A percentile compares a stretch with the other conserved stretches of the same genome.
These are phyloP conservation scores for Aselliscus stoliczkanus DNA, from an alignment of 2,797 vertebrate genomes.

Conservation along the genomic window DNA sequence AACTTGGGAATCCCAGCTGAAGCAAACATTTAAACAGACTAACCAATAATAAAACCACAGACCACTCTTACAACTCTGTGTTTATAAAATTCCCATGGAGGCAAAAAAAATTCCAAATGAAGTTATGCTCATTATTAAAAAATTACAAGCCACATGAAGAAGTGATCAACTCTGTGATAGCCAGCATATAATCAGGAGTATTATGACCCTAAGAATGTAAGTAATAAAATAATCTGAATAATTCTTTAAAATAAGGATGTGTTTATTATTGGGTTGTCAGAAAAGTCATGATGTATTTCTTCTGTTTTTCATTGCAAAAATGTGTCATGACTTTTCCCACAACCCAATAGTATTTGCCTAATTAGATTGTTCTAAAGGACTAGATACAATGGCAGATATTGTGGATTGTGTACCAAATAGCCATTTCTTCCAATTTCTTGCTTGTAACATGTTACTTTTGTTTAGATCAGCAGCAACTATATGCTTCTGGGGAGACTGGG, in stretches of 20 bases:
- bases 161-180: neutral
- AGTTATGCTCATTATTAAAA: neutral
- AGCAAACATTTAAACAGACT: neutral
- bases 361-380: neutral
- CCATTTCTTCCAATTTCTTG: neutral
- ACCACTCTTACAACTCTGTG: neutral
- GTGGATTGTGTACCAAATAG: neutral
- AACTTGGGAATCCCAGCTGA: neutral
- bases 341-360: neutral
- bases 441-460: neutral
- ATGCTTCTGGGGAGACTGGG: neutral
- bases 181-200: neutral
- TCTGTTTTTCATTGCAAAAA: too few species aligned
- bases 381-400: neutral
- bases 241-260: neutral
- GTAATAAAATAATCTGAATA: conserved; percentile 5
- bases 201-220: neutral
- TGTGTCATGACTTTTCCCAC: too few species aligned
- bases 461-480: neutral
- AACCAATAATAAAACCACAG: neutral
- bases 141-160: neutral
- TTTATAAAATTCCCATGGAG: neutral
- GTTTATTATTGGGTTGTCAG: too few species aligned
- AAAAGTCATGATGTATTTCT: too few species aligned
- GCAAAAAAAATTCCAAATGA: neutral